These are phyloP conservation scores for Neria commutata DNA, from an alignment of 2,888 invertebrate genomes.

Conservation along the genomic window DNA sequence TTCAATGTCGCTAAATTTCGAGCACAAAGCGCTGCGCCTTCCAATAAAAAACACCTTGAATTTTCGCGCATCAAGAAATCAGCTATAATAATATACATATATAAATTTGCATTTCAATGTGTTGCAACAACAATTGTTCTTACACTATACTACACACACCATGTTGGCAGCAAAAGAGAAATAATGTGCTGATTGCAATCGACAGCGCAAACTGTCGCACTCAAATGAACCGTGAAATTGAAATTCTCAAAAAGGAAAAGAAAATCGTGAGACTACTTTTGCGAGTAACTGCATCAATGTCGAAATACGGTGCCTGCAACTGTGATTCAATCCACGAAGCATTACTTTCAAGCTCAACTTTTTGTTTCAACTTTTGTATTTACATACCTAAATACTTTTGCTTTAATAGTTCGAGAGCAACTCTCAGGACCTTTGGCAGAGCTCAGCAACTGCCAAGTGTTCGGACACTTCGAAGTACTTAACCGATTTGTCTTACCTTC, in stretches of 20 bases:
- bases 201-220: conserved; percentile 19
- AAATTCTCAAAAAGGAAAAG: conserved; percentile 28
- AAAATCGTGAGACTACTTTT: too few species aligned
- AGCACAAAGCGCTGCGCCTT: too few species aligned
- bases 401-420: not conserved
- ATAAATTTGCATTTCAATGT: conserved; percentile 1
- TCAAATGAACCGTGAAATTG: conserved; percentile 58
- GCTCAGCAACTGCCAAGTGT: not conserved
- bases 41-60: too few species aligned
- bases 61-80: too few species aligned
- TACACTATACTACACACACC: too few species aligned
- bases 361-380: not conserved
- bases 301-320: too few species aligned
- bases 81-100: too few species aligned
- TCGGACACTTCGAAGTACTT: not conserved
- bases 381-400: not conserved
- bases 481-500: conserved; percentile 69
- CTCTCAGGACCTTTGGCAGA: not conserved
- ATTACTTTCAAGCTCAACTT: not conserved
- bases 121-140: conserved; percentile 35
- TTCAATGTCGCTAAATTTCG: too few species aligned
- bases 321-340: too few species aligned
- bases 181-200: conserved; percentile 35
- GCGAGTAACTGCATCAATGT: too few species aligned
- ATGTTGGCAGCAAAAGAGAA: too few species aligned